Evolutionary conservation across 2,113 vertebrate species (phyloP), one percentile per base, ranked within the genome.

Genomic region (Synchiropus splendidus): DNA sequence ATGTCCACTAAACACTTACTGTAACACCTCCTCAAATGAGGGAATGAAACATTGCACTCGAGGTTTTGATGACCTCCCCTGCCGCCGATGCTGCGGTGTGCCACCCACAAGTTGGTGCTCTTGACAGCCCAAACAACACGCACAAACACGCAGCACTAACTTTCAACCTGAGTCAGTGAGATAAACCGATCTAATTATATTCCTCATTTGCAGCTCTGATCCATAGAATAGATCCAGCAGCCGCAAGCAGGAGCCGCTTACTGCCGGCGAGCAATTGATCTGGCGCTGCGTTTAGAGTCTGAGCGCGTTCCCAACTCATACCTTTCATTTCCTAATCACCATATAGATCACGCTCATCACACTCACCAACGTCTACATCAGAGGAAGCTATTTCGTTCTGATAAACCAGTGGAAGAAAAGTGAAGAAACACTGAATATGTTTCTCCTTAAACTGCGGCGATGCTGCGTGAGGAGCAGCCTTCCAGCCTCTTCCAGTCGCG

Each of bases 111-210:
- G 16, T 62, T 72, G 45, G 27, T 48, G 54, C 58, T 58, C 50
- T 50, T 27, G 57, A 64, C 18, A 47, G 31, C 48, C 27, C 36
- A 51, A 45, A 55, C 11, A 17, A 38, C 30, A 58, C 36, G 33
- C 33, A 51, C 42, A 39, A 39, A 42, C n/a, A n/a, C 42, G 6
- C 36, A 42, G 15, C n/a, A n/a, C n/a, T 17, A 14, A 54, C 59
- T 51, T 50, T 47, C 33, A 57, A 58, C 34, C 74, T 79, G 74
- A 64, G 61, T 48, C 65, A 49, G 58, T 34, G 67, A 61, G 77
- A 83, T 82, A 80, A 79, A 79, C 42, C 72, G 62, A 58, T 79
- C 70, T 82, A 79, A 83, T 83, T 83, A 80, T 77, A 77, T 69
- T 78, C 67, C 71, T 80, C 69, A 82, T 87, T 85, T 83, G 67